Base-by-base conservation (phyloP, 37 sponge, comb jelly and placozoan species). In the Aplysina aerophoba region DNA sequence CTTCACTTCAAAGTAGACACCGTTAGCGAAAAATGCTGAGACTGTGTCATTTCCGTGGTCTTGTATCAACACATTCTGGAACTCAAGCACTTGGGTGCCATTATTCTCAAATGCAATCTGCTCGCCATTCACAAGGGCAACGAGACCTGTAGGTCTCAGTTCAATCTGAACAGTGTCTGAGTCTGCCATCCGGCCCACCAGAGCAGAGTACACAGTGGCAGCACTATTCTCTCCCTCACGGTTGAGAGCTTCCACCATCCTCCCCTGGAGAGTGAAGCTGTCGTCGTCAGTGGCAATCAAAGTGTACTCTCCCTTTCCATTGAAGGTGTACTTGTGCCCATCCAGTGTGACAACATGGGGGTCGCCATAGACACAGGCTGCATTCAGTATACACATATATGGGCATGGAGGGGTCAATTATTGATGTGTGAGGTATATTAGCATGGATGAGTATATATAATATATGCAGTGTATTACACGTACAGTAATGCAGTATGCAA, bases 261-360 rank as follows among this genome's bases (percentile, higher is more conserved):
- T 61, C 38, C 82, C 90, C 53, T 89, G 90, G 8, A 89, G 63
- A 27, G 75, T 73, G 65, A 89, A 82, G 8, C 24, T 53, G 41
- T 57, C 68, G 38, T 90, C 83, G 0, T 20, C 25, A 14, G 84
- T 83, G 22, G 82, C 65, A 54, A 86, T 77, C 37, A 90, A 59
- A 15, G 44, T 83, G 55, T 64, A 90, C 59, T 90, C 90, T 82
- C 90, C 90, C 39, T 83, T 82, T 15, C 90, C 90, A 86, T 90
- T 90, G 68, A 90, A 90, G 16, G 90, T 90, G 83, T 90, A 90
- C 83, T 86, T 34, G 39, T 79, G 58, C n/a, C 90, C 90, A 77
- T 90, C 90, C 35, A 86, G 82, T 55, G 90, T 86, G 3, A 86
- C 59, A 54, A 90, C 33, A 38, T 90, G 90, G 53, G 90, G 90